Evolutionary conservation across 1,140 invertebrate genomes (phyloP).

Genomic region (Plodia interpunctella): DNA sequence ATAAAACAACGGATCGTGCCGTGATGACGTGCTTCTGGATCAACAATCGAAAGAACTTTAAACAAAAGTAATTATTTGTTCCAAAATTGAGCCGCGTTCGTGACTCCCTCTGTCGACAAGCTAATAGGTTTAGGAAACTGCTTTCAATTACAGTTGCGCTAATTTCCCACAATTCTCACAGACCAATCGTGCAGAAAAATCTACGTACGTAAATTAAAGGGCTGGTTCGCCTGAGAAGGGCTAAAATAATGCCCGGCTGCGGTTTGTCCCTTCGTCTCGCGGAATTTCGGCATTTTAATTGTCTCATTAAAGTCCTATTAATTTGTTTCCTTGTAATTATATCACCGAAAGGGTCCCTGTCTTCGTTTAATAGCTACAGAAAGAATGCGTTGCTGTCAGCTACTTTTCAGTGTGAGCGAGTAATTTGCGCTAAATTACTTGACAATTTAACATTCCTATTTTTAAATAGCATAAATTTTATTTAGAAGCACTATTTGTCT

Average conservation of each 20-base stretch:
- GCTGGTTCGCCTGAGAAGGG: slow-evolving; percentile 23
- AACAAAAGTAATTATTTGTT: slow-evolving; percentile 45
- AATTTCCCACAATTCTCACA: slow-evolving; percentile 25
- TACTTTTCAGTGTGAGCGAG: background rate
- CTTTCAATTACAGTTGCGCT: slow-evolving; percentile 38
- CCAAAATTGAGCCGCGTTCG: slow-evolving; percentile 29
- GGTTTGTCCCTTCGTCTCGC: slow-evolving; percentile 28
- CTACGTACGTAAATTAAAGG: slow-evolving; percentile 24
- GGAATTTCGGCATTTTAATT: slow-evolving; percentile 39
- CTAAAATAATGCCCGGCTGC: slow-evolving; percentile 31
- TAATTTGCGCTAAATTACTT: background rate
- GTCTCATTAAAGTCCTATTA: slow-evolving; percentile 44
- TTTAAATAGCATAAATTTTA: too few relatives aligned
- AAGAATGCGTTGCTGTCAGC: background rate
- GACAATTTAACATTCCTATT: too few relatives aligned
- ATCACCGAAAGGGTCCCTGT: slow-evolving; percentile 20
- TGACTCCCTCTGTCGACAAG: slow-evolving; percentile 30
- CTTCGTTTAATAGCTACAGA: slow-evolving; percentile 11
- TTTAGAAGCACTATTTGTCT: too few relatives aligned
- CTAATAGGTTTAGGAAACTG: slow-evolving; percentile 43
- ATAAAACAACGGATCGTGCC: background rate
- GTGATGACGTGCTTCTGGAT: slow-evolving; percentile 28
- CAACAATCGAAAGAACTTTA: slow-evolving; percentile 21
- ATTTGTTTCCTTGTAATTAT: slow-evolving; percentile 37
- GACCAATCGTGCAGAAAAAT: slow-evolving; percentile 27